Evolutionary conservation across 1,140 invertebrate species (phyloP).

Genomic region (Leptinotarsa texana): DNA sequence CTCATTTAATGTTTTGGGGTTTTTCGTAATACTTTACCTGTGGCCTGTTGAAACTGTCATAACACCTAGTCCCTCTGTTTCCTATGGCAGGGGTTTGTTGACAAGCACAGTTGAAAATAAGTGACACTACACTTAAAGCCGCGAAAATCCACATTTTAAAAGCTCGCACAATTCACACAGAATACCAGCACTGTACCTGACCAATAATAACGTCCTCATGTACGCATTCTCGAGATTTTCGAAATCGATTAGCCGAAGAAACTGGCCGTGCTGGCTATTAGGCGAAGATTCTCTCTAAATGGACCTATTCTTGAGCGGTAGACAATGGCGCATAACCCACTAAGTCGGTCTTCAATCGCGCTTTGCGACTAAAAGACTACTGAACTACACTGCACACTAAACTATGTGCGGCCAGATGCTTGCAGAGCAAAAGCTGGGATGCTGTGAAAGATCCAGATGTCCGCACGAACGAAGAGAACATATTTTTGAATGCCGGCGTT

Average conservation of each 20-base stretch:
- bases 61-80: conserved; percentile 44
- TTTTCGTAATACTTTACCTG: conserved; percentile 33
- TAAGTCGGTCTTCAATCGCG: conserved; percentile 12
- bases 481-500: conserved; percentile 12
- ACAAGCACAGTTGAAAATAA: conserved; percentile 10
- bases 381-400: conserved; percentile 15
- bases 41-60: conserved; percentile 45
- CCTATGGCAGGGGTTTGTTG: conserved; percentile 44
- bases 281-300: not conserved
- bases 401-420: conserved; percentile 11
- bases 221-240: not conserved
- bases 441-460: conserved; percentile 23
- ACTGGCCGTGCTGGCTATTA: not conserved
- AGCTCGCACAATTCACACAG: not conserved
- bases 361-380: conserved; percentile 6
- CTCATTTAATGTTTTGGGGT: not conserved
- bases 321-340: conserved; percentile 5
- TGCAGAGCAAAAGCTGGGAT: conserved; percentile 11
- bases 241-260: not conserved
- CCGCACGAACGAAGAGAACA: conserved; percentile 7
- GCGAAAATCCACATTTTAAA: conserved; percentile 16
- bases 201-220: not conserved
- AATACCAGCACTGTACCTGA: not conserved
- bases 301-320: conserved; percentile 11
- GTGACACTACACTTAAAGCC: conserved; percentile 2